These are phyloP conservation scores for Seriola quinqueradiata DNA, from an alignment of 2,113 vertebrate species.

Conservation along the genomic window DNA sequence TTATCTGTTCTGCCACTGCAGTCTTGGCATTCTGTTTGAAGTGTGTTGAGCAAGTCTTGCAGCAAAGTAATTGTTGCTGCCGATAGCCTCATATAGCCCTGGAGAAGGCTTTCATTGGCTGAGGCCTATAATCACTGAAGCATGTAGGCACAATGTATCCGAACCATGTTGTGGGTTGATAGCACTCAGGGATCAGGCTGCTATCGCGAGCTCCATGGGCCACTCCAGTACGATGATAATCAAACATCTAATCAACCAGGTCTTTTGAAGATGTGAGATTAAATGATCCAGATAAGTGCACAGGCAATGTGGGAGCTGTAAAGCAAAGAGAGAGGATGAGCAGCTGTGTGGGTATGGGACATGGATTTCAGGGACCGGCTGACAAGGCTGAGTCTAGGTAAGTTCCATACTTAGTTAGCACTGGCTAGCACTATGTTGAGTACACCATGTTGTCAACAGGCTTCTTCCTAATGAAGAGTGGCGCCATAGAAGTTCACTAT, in stretches of 20 bases:
- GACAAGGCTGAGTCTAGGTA: background rate
- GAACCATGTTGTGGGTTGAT: conserved; percentile 43
- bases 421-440: background rate
- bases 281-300: conserved; percentile 63
- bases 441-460: background rate
- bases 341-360: background rate
- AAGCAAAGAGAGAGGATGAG: background rate
- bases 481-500: too few species aligned
- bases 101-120: conserved; percentile 41
- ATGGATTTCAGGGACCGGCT: background rate
- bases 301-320: conserved; percentile 33
- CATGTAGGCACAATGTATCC: conserved; percentile 13
- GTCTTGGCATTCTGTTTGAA: conserved; percentile 75
- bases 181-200: conserved; percentile 24
- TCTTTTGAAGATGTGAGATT: conserved; percentile 70
- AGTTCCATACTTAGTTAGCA: background rate
- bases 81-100: conserved; percentile 54
- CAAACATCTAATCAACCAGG: conserved; percentile 76
- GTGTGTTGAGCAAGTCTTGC: conserved; percentile 59
- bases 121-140: conserved; percentile 55
- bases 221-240: conserved; percentile 62
- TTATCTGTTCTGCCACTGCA: conserved; percentile 71
- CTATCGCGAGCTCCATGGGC: conserved; percentile 52
- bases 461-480: too few species aligned
- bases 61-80: conserved; percentile 64